Percentiles rank a stretch among this genome's conserved stretches.
Conservation (phyloP, 2,113 vertebrate species). For the Myrmophylax atrothorax region DNA sequence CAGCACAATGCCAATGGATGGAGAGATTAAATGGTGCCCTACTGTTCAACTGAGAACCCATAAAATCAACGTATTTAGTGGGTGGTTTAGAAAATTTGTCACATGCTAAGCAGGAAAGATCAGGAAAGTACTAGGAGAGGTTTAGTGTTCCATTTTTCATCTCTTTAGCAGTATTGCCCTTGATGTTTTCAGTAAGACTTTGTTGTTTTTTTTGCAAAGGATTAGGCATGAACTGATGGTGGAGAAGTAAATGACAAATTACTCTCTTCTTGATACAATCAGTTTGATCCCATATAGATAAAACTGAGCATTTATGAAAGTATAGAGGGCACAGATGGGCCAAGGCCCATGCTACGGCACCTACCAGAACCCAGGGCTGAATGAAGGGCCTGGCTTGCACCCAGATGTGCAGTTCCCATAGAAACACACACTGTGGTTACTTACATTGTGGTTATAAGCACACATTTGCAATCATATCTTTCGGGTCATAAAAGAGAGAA, state of each 20-base stretch:
- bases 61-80: conserved; percentile 33
- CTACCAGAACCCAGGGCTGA: not conserved
- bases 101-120: not conserved
- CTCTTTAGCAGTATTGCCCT: not conserved
- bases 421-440: not conserved
- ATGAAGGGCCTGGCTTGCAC: not conserved
- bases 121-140: not conserved
- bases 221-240: not conserved
- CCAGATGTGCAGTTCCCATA: not conserved
- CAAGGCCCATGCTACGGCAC: not conserved
- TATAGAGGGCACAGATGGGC: not conserved
- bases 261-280: not conserved
- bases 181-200: not conserved
- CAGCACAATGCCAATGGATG: conserved; percentile 11
- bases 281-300: not conserved
- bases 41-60: conserved; percentile 9
- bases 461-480: not conserved
- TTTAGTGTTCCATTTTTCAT: not conserved
- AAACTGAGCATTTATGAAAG: not conserved
- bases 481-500: not conserved
- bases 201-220: not conserved
- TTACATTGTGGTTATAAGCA: not conserved
- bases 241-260: not conserved
- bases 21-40: conserved; percentile 5
- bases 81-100: conserved; percentile 3